phyloP scores from a whole-genome alignment of 1,140 invertebrate genomes.

The Neuroterus valhalla region DNA sequence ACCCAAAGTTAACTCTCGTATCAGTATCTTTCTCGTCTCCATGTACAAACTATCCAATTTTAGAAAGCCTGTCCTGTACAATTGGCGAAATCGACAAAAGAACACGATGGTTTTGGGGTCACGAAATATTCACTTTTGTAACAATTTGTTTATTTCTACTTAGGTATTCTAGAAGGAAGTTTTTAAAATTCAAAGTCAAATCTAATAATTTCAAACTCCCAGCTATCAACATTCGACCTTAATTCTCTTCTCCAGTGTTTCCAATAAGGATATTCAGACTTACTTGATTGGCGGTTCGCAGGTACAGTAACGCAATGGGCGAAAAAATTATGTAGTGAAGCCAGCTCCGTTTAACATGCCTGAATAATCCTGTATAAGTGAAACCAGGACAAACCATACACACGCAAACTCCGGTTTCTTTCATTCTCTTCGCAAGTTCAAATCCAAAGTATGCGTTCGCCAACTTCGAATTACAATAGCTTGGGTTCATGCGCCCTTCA shows the following conservation, averaged over 20 bases:
- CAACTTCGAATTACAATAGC: constrained; percentile 88
- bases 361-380: constrained; percentile 85
- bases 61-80: too few relatives aligned
- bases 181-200: too few relatives aligned
- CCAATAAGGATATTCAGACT: constrained; percentile 49
- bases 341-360: constrained; percentile 81
- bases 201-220: too few relatives aligned
- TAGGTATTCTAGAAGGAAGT: too few relatives aligned
- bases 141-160: too few relatives aligned
- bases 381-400: constrained; percentile 90
- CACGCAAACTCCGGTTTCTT: constrained; percentile 80
- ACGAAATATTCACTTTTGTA: too few relatives aligned
- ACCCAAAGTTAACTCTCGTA: too few relatives aligned
- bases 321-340: constrained; percentile 83
- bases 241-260: constrained; percentile 15
- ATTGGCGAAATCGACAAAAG: too few relatives aligned
- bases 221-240: too few relatives aligned
- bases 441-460: constrained; percentile 83
- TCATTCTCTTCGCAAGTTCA: constrained; percentile 78
- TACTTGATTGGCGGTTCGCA: constrained; percentile 84
- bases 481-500: constrained; percentile 78
- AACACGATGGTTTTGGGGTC: too few relatives aligned
- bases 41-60: too few relatives aligned
- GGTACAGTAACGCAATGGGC: constrained; percentile 82
- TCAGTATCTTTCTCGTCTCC: too few relatives aligned